Percentiles rank a stretch among this genome's conserved stretches.
Evolutionary conservation across 2,113 vertebrate species (phyloP).

Genomic region (Natator depressus): DNA sequence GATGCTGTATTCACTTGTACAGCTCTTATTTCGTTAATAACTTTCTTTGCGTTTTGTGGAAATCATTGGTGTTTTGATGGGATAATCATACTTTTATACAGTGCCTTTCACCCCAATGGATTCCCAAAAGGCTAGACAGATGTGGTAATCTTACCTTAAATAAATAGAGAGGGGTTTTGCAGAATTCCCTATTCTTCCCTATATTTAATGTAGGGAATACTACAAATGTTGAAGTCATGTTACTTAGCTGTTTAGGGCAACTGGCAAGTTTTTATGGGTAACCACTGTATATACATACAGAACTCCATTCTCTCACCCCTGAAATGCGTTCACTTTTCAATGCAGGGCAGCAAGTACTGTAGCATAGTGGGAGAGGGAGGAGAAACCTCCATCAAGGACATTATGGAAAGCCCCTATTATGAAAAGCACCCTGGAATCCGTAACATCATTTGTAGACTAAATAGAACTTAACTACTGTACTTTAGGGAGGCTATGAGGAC

Average conservation of each 20-base stretch:
- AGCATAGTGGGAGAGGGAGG: not conserved
- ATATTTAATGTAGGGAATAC: not conserved
- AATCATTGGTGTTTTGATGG: not conserved
- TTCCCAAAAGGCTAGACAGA: not conserved
- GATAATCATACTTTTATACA: not conserved
- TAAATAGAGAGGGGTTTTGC: not conserved
- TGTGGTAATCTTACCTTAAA: not conserved
- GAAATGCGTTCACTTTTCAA: not conserved
- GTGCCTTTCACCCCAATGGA: not conserved
- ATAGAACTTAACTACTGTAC: not conserved
- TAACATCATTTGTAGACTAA: not conserved
- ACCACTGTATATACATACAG: not conserved
- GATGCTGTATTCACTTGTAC: not conserved
- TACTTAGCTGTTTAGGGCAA: not conserved
- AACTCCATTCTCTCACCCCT: not conserved
- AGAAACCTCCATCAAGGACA: not conserved
- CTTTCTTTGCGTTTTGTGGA: not conserved
- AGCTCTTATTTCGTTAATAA: not conserved
- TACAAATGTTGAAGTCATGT: not conserved
- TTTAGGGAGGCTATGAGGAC: not conserved
- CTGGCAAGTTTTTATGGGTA: not conserved
- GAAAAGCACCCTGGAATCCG: not conserved
- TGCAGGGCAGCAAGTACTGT: not conserved
- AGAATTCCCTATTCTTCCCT: not conserved
- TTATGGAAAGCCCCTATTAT: not conserved